Base-by-base conservation (phyloP, 1,140 invertebrate genomes). In the Contarinia nasturtii region DNA sequence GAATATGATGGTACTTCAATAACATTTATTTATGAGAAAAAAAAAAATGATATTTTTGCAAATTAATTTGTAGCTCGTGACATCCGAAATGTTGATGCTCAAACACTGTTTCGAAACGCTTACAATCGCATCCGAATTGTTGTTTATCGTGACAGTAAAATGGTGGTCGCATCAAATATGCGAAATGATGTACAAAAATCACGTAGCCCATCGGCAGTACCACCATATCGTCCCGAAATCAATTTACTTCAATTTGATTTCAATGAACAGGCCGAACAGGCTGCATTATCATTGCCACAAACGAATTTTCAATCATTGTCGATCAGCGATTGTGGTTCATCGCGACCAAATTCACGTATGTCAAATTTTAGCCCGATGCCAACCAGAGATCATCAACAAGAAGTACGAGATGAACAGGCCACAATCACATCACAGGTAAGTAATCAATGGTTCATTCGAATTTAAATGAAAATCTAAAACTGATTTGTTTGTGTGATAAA, bases 1-100 rank as follows among this genome's bases (percentile, higher is more conserved):
- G 83, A 86, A 54, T 86, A 83, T 64, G 86, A 92, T 65, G 75
- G n/a, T n/a, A n/a, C n/a, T n/a, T n/a, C n/a, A n/a, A n/a, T n/a
- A n/a, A n/a, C n/a, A n/a, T n/a, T n/a, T n/a, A n/a, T n/a, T n/a
- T n/a, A n/a, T n/a, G n/a, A n/a, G n/a, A n/a, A n/a, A n/a, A n/a
- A n/a, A n/a, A n/a, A n/a, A n/a, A n/a, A n/a, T n/a, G n/a, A n/a
- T n/a, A n/a, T n/a, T n/a, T n/a, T n/a, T n/a, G n/a, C n/a, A n/a
- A n/a, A n/a, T n/a, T n/a, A n/a, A n/a, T n/a, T n/a, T n/a, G n/a
- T n/a, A n/a, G n/a, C 82, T 46, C 72, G 79, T 48, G 79, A 86
- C 60, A 69, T 94, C 54, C 76, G 83, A 55, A 90, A 94, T 61
- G 80, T 87, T 66, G 85, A 92, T 66, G 91, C 89, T 22, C 82